A percentile compares a stretch with the other conserved stretches of the same genome.
These are phyloP conservation scores for Dromaius novaehollandiae DNA, from an alignment of 2,113 vertebrate genomes.

Conservation along the genomic window DNA sequence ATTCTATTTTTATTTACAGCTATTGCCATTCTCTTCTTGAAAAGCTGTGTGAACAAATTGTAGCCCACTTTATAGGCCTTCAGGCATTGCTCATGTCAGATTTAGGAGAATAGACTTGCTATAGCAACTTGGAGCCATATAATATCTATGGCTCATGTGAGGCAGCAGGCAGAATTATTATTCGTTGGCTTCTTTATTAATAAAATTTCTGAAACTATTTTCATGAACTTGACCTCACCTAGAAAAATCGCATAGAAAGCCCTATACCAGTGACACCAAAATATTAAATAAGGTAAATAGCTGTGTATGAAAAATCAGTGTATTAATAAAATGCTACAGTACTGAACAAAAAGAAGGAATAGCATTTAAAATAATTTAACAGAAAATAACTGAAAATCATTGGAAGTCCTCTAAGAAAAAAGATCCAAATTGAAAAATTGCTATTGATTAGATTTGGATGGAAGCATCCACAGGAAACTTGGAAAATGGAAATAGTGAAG, in stretches of 20 bases:
- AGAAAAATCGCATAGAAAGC: background rate
- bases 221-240: background rate
- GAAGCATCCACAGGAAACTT: background rate
- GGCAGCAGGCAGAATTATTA: background rate
- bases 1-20: background rate
- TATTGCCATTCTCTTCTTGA: conserved; percentile 34
- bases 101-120: conserved; percentile 34
- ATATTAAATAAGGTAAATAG: background rate
- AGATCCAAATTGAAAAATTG: background rate
- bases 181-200: background rate
- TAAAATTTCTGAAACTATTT: background rate
- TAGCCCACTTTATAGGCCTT: conserved; percentile 2
- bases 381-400: background rate
- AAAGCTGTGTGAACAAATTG: conserved; percentile 16
- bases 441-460: background rate
- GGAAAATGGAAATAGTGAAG: background rate
- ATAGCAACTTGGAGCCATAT: conserved; percentile 18
- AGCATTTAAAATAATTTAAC: background rate
- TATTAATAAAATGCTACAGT: background rate
- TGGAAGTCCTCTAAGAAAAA: background rate
- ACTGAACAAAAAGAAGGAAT: background rate
- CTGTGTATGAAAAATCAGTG: background rate
- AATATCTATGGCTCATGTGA: conserved; percentile 36
- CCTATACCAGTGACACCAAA: background rate
- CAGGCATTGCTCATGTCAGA: conserved; percentile 32